Conservation (phyloP, 2,888 invertebrate genomes). For the Spilarctia lutea region DNA sequence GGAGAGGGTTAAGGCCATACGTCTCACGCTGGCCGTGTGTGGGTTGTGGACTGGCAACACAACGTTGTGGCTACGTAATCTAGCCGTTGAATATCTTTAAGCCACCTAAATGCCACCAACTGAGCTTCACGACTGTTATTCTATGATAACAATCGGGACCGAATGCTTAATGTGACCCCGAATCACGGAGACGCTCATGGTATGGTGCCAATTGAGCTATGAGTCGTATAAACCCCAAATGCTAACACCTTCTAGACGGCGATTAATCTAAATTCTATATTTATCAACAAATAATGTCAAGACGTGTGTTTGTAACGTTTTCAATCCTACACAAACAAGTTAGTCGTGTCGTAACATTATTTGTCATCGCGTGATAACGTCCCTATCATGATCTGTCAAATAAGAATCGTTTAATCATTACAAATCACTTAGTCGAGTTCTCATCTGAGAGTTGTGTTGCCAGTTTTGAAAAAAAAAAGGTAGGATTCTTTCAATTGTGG, state of each 20-base stretch:
- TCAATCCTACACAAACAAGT: constrained; percentile 33
- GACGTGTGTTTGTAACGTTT: constrained; percentile 1
- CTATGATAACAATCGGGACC: too few species aligned
- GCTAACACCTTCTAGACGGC: background rate
- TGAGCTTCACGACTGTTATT: too few species aligned
- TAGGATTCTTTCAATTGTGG: background rate
- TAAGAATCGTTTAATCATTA: constrained; percentile 56
- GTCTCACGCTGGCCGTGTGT: too few species aligned
- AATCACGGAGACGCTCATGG: too few species aligned
- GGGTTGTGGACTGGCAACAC: too few species aligned
- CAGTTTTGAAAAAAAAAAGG: background rate
- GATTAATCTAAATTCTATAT: background rate
- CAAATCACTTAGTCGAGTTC: constrained; percentile 45
- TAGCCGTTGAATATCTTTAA: too few species aligned
- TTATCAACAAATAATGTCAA: constrained; percentile 8
- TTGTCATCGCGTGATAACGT: constrained; percentile 35
- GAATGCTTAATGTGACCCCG: too few species aligned
- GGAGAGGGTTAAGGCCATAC: too few species aligned
- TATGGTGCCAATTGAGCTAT: too few species aligned
- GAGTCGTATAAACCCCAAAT: constrained; percentile 7
- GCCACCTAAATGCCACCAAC: too few species aligned
- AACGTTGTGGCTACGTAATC: too few species aligned
- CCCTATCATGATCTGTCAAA: constrained; percentile 39
- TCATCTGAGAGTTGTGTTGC: constrained; percentile 25
- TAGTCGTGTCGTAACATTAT: constrained; percentile 30